Conservation (phyloP, 2,797 vertebrate species). For the Selene dorsalis region DNA sequence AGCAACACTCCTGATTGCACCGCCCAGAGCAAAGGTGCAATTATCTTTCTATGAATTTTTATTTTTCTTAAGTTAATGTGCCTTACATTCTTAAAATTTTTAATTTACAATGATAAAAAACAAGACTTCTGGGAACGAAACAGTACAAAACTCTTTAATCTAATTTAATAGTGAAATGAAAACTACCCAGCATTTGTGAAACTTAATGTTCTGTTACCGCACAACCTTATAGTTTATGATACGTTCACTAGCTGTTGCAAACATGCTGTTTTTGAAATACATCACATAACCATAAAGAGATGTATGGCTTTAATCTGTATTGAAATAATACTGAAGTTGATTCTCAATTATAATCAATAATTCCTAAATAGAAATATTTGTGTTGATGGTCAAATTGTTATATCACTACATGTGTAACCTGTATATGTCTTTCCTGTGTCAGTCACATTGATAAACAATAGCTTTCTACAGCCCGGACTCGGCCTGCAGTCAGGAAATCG, state of each 20-base stretch:
- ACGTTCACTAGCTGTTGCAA: background rate
- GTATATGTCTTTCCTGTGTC: background rate
- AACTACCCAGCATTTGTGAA: background rate
- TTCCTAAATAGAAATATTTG: background rate
- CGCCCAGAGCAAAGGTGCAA: background rate
- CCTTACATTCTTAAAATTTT: background rate
- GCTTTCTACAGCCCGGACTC: slow-evolving; percentile 15
- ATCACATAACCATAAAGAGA: too few relatives aligned
- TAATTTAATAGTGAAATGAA: background rate
- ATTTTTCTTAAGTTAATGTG: background rate
- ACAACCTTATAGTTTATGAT: background rate
- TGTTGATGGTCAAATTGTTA: background rate
- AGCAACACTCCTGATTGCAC: too few relatives aligned
- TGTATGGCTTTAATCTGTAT: background rate
- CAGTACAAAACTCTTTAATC: background rate
- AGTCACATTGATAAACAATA: slow-evolving; percentile 43
- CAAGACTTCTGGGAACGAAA: background rate
- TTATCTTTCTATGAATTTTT: background rate
- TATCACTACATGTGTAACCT: background rate
- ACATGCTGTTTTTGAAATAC: background rate
- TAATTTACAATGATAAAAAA: background rate
- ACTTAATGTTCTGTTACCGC: background rate
- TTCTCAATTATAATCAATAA: background rate
- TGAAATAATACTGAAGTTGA: too few relatives aligned
- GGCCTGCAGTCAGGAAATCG: slow-evolving; percentile 38